Evolutionary conservation across 2,113 vertebrate species (phyloP), one percentile per base, ranked within the genome.

Genomic region (Melanerpes formicivorus): DNA sequence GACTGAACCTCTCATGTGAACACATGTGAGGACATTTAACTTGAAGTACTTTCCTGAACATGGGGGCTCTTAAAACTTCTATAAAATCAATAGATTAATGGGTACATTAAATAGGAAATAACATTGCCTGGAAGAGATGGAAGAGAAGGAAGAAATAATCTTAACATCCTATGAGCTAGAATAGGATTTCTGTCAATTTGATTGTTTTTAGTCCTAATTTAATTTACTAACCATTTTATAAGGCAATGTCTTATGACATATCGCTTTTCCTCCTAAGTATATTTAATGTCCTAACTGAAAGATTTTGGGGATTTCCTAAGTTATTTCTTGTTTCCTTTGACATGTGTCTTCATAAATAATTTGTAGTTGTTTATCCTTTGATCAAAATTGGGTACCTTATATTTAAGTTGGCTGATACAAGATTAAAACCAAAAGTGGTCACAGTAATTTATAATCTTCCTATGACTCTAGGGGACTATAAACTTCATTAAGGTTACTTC

Each of bases 141-240:
- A 91, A 91, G 64, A 95, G 27, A 92, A 96, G 87, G 84, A 93
- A 95, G 71, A 93, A 91, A 82, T 83, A 92, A 94, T 71, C 66
- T 56, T 91, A 64, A 80, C 69, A 83, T 96, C 79, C 90, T 93
- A 77, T 83, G 76, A 60, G 64, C 87, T 87, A 90, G 95, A 95
- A 91, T 91, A 93, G 65, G 26, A 83, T 95, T 95, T 94, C 81
- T 95, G 69, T 71, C 88, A 90, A 95, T 93, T 93, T 90, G 76
- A 95, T 95, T 95, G 76, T 3, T 64, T 93, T 90, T 90, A 78
- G 11, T 70, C 87, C 52, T 90, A 89, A 95, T 93, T 89, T 91
- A 58, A 96, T 96, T 93, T 92, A 66, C 79, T 87, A 87, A 81
- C 74, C 2, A 3, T 92, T 95, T 95, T 89, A 71, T 66, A 87